These are phyloP conservation scores for Tetragonula carbonaria DNA, from an alignment of 2,888 invertebrate species.

Conservation along the genomic window DNA sequence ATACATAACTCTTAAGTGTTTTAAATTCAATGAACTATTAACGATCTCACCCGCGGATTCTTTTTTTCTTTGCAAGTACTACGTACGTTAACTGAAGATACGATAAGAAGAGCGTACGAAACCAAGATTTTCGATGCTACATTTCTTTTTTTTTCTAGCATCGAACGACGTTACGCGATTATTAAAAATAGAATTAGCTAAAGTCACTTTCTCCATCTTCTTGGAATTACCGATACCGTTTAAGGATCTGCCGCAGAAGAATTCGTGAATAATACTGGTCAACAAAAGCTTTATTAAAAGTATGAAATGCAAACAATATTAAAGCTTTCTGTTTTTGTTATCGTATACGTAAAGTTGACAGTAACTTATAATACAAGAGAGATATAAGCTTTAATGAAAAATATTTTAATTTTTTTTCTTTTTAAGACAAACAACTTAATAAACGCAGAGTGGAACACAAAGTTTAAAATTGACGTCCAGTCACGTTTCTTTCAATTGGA, in stretches of 20 bases:
- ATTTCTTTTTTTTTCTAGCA: slow-evolving; percentile 1
- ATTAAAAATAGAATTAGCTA: slow-evolving; percentile 40
- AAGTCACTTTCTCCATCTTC: slow-evolving; percentile 46
- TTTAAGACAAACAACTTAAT: neutral
- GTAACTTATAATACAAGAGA: neutral
- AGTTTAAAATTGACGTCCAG: neutral
- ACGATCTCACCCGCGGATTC: neutral
- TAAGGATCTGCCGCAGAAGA: slow-evolving; percentile 1
- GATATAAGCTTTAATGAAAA: neutral
- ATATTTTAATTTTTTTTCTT: neutral
- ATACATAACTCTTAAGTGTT: neutral
- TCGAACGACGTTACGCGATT: slow-evolving; percentile 1
- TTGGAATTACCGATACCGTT: slow-evolving; percentile 11
- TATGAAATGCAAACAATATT: neutral
- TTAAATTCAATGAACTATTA: neutral
- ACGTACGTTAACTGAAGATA: neutral
- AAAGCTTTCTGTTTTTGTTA: neutral
- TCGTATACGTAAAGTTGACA: neutral
- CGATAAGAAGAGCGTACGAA: neutral
- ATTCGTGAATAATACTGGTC: neutral
- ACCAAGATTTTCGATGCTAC: neutral
- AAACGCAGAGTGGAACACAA: neutral
- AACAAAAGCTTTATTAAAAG: neutral
- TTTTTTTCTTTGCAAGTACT: neutral
- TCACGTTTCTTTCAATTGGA: neutral